Base-by-base conservation (phyloP, 2,797 vertebrate genomes). In the Orientallactaga sibirica region DNA sequence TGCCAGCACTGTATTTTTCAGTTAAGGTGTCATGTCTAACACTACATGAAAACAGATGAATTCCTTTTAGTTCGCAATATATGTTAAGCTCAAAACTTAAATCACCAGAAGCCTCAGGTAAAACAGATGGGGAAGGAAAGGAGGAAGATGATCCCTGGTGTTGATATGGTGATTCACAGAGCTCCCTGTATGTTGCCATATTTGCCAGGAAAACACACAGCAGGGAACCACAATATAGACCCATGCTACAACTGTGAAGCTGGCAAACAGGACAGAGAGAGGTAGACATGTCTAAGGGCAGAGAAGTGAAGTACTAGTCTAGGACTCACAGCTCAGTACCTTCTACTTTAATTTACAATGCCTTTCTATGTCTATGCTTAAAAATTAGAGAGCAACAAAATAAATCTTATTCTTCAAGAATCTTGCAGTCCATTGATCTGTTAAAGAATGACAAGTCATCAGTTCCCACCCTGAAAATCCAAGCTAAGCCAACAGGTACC, bases 21-120 rank as follows among this genome's bases (percentile, higher is more conserved):
- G 25, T 67, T 91, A 77, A 12, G 18, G 6, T 71, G 6, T 80
- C 67, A 41, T 19, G 76, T 61, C 55, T 14, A 70, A 64, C 9
- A 85, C 22, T 22, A 52, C 41, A 79, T 66, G 41, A 89, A 91
- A 5, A 80, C 18, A 79, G 7, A n/a, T 2, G 0, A 67, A 74
- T 86, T 86, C 29, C 68, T 37, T 68, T 82, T 27, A 76, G 37
- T 58, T 55, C 29, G 86, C 22, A 80, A 74, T 29, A 76, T 41
- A 61, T 10, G 11, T n/a, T 64, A 82, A 75, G 73, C 14, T 88
- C 82, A 43, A 94, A 94, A 91, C 86, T 64, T 33, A 7, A 58
- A 81, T 86, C 33, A 5, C 27, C 55, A 79, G 74, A 86, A 82
- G 66, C 7, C 19, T 88, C 64, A 90, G 22, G 24, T 29, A 75